Percentiles rank a stretch among this genome's conserved stretches.
Evolutionary conservation across 2,797 vertebrate species (phyloP).

Genomic region (Falco columbarius): DNA sequence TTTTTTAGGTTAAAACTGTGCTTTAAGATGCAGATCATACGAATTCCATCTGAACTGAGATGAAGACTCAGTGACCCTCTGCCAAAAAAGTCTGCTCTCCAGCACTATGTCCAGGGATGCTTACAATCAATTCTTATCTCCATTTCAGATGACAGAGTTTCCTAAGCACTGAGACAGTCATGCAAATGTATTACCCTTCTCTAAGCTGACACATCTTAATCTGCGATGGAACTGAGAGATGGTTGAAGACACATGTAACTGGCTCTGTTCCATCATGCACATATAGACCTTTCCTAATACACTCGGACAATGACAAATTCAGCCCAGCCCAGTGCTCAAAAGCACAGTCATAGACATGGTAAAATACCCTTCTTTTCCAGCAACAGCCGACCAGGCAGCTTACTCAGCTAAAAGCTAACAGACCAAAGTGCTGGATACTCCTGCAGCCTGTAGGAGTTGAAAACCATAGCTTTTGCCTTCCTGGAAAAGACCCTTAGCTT

Average conservation of each 20-base stretch:
- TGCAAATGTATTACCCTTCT: background rate
- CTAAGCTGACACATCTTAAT: background rate
- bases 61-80: background rate
- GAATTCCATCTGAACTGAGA: background rate
- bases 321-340: background rate
- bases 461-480: background rate
- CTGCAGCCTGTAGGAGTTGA: background rate
- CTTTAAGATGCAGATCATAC: background rate
- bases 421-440: background rate
- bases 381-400: background rate
- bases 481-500: background rate
- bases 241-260: background rate
- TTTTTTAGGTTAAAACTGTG: background rate
- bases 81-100: background rate
- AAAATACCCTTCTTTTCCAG: background rate
- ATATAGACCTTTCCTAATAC: background rate
- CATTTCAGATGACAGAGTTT: background rate
- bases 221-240: background rate
- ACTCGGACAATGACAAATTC: background rate
- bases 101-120: background rate
- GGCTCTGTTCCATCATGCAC: background rate
- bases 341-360: background rate
- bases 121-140: background rate
- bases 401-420: background rate
- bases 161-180: background rate